Base-by-base conservation (phyloP, 2,797 vertebrate species). In the Pipistrellus nathusii region DNA sequence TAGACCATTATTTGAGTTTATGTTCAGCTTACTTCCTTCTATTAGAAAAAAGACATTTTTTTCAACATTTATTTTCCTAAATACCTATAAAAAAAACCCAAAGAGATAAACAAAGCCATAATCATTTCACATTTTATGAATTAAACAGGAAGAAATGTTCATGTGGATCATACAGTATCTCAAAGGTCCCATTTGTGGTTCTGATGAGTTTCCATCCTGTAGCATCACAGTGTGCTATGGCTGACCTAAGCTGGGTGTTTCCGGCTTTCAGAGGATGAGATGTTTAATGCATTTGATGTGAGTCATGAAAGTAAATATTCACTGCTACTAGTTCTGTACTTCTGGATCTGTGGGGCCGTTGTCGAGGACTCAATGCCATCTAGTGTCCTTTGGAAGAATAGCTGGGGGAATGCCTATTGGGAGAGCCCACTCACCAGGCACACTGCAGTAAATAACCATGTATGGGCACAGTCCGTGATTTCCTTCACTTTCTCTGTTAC, bases 351-450 rank as follows among this genome's bases (percentile, higher is more conserved):
- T 69, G 38, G 38, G 57, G 78, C 59, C 80, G 57, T 82, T 77
- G 87, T 96, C 73, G 95, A 75, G 95, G 88, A 66, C 91, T 51
- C n/a, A 85, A 97, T 97, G 97, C 98, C 98, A 98, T 93, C 98
- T 98, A 96, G 97, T 97, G 98, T 69, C 94, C 88, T 2, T 7
- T 80, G 25, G 23, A 32, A 38, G 77, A 15, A 53, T 90, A 88
- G 35, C 2, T 0, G 1, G 27, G 41, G 32, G 17, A 35, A 72
- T 83, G 46, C 55, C 13, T 30, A 32, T 13, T 30, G 51, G 5
- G 81, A 53, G 66, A 85, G 13, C 25, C 8, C 20, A 75, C 20
- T 23, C 15, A 2, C 30, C 53, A 18, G 4, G 64, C 62, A 18
- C 48, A 51, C 6, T 32, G 84, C 95, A n/a, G 59, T n/a, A 12